Conservation (phyloP, 2,888 invertebrate species). For the Thera obeliscata region DNA sequence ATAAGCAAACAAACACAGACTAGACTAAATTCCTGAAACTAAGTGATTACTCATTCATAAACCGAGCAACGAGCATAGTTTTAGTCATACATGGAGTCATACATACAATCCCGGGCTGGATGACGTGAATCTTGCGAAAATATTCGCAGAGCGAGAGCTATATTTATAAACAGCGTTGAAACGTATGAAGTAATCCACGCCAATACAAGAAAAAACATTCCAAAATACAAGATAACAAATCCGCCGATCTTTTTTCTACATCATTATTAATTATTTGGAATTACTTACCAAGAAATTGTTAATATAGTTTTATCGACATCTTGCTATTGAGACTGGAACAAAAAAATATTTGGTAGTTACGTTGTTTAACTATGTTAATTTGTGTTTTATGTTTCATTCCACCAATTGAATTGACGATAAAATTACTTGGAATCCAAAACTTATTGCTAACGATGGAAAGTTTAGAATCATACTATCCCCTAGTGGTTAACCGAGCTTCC, state of each 20-base stretch:
- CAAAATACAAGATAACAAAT: conserved; percentile 43
- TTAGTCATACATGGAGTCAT: conserved; percentile 76
- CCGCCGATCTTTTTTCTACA: not conserved
- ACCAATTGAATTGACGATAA: no score
- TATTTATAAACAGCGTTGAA: conserved; percentile 68
- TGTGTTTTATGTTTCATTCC: no score
- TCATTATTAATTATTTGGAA: no score
- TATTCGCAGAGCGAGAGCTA: conserved; percentile 61
- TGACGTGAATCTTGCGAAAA: conserved; percentile 76
- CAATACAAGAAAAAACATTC: conserved; percentile 52
- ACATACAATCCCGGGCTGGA: conserved; percentile 65
- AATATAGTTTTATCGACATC: no score
- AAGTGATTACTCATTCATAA: conserved; percentile 64
- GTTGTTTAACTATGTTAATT: no score
- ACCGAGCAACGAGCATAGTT: conserved; percentile 59
- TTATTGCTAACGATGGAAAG: not conserved
- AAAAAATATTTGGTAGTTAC: no score
- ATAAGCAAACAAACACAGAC: conserved; percentile 9
- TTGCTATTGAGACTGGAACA: no score
- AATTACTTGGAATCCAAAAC: no score
- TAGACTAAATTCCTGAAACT: conserved; percentile 38
- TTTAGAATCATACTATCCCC: conserved; percentile 11
- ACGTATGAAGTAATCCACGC: conserved; percentile 58
- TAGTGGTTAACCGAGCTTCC: conserved; percentile 29
- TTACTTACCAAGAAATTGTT: no score